Evolutionary conservation across 2,113 vertebrate species (phyloP).

Genomic region (Callospermophilus lateralis): DNA sequence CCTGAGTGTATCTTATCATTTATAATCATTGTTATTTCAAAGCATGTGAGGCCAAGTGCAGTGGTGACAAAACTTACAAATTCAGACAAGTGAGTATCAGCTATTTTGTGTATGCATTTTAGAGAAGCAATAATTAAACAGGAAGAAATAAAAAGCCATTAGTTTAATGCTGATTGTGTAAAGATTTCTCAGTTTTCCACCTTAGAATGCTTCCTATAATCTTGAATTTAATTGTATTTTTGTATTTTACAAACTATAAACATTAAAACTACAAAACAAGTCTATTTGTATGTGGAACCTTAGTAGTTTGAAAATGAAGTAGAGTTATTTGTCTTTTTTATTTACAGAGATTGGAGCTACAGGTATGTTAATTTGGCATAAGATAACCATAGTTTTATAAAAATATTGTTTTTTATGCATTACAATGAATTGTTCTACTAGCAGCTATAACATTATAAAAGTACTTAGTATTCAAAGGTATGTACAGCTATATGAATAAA

Average conservation of each 20-base stretch:
- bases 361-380: constrained; percentile 75
- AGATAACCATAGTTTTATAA: constrained; percentile 77
- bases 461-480: constrained; percentile 87
- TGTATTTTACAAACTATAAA: constrained; percentile 57
- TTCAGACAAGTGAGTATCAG: background rate
- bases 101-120: background rate
- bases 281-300: constrained; percentile 67
- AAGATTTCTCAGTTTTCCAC: constrained; percentile 60
- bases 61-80: background rate
- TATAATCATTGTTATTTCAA: constrained; percentile 9
- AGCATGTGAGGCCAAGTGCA: background rate
- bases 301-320: constrained; percentile 54
- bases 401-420: constrained; percentile 74
- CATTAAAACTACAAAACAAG: constrained; percentile 15
- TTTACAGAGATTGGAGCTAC: constrained; percentile 71
- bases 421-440: constrained; percentile 77
- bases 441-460: constrained; percentile 77
- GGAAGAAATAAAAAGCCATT: background rate
- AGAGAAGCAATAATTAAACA: background rate
- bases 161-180: background rate
- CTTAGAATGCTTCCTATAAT: constrained; percentile 39
- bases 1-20: background rate
- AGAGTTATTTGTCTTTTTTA: constrained; percentile 72
- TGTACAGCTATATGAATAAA: constrained; percentile 86
- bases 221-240: constrained; percentile 57